Evolutionary conservation across 2,797 vertebrate genomes (phyloP), one percentile per base, ranked within the genome.

Genomic region (Onychomys arenicola): DNA sequence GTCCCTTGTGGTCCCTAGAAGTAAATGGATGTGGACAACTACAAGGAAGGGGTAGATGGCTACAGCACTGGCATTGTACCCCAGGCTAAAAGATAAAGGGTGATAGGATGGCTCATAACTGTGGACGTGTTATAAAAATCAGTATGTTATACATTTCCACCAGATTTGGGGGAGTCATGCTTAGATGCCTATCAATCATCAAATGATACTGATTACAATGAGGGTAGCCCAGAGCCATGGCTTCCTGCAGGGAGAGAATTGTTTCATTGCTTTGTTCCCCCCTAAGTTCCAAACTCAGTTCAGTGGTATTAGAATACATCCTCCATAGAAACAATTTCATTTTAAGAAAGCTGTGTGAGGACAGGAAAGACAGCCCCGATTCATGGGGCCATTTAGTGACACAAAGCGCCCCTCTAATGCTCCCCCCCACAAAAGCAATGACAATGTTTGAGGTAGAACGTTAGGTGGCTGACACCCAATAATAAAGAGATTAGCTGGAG

Each of bases 341-440:
- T 57, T 92, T 59, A 87, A 89, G 90, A 95, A 95, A 90, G 34
- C 78, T 6, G 4, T 37, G 14, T 40, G 49, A 16, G 57, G 89
- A 34, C 63, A 81, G 10, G 61, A 82, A 59, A 25, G 23, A 14
- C 13, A n/a, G 11, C 69, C 1, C 63, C 8, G 6, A 59, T 43
- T 76, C 46, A 46, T 46, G 13, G 0, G 12, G 67, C 55, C 67
- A 19, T 97, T 93, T 89, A 88, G 63, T 63, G 57, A 65, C 2
- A 93, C 75, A 87, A 91, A 96, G 82, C 43, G 59, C 71, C 90
- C 80, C 80, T 67, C 25, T 85, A 49, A 92, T 81, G 46, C 71
- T 83, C 84, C 49, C n/a, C 55, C 16, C n/a, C 63, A 91, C 87
- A 95, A 61, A 96, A 86, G 86, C 86, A 95, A 88, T 96, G 93